Conservation (phyloP, 64 coral and sea anemone species). For the Cladopsammia gracilis region DNA sequence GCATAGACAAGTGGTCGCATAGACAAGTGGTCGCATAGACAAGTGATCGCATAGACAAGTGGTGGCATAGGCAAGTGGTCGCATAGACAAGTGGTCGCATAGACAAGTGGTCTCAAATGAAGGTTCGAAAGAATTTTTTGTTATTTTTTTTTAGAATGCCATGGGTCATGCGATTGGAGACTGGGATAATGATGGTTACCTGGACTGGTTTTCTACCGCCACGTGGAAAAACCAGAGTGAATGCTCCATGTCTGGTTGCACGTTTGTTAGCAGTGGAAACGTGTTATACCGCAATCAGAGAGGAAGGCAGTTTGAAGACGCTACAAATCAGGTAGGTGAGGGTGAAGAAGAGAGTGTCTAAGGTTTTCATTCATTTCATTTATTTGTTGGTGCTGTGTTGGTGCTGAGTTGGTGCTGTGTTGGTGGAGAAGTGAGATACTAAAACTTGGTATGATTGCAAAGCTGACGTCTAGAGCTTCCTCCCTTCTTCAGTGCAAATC, state of each 20-base stretch:
- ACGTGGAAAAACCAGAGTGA: slow-evolving; percentile 87
- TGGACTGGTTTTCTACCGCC: slow-evolving; percentile 95
- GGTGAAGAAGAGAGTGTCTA: neutral
- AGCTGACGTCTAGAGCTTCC: too few species aligned
- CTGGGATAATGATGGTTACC: slow-evolving; percentile 85
- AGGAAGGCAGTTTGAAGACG: slow-evolving; percentile 73
- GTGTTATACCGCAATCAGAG: slow-evolving; percentile 84
- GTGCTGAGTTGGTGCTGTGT: too few species aligned
- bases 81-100: too few species aligned
- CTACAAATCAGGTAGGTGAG: slow-evolving; percentile 59
- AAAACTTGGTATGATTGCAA: too few species aligned
- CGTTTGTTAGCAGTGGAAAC: slow-evolving; percentile 87
- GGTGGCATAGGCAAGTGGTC: too few species aligned
- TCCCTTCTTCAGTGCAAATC: too few species aligned
- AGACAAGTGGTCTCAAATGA: neutral
- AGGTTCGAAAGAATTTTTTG: neutral
- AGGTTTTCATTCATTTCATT: too few species aligned
- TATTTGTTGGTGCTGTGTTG: too few species aligned
- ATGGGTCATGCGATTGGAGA: slow-evolving; percentile 97
- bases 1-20: too few species aligned
- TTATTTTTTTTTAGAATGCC: slow-evolving; percentile 63
- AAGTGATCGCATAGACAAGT: too few species aligned
- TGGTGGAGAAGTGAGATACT: too few species aligned
- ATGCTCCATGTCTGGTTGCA: slow-evolving; percentile 77
- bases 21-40: too few species aligned